phyloP scores from a whole-genome alignment of 2,797 vertebrate species.

The Mareca penelope region DNA sequence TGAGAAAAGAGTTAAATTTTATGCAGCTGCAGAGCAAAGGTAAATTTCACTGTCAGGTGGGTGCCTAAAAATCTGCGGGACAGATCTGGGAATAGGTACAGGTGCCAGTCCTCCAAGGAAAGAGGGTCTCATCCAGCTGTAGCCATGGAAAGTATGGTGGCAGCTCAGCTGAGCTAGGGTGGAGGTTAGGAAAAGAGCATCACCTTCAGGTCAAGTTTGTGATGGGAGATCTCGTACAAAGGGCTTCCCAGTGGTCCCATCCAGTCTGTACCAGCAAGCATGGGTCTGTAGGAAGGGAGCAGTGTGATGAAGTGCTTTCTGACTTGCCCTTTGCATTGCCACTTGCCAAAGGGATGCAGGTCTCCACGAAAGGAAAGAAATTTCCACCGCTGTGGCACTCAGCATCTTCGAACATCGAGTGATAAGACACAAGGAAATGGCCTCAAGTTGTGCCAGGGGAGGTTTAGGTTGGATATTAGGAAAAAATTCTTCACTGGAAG shows the following conservation, averaged over 20 bases:
- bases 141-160: accelerated
- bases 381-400: not conserved
- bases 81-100: too few species aligned
- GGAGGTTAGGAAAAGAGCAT: not conserved
- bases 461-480: too few species aligned
- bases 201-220: not conserved
- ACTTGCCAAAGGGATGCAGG: not conserved
- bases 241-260: not conserved
- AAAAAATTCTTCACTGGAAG: too few species aligned
- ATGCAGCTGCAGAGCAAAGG: not conserved
- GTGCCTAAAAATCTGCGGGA: not conserved
- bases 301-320: not conserved
- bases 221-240: not conserved
- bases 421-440: too few species aligned
- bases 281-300: not conserved
- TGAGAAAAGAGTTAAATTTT: not conserved
- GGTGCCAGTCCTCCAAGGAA: accelerated
- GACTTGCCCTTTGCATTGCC: not conserved
- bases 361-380: not conserved
- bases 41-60: not conserved
- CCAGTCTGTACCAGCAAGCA: not conserved
- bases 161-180: not conserved
- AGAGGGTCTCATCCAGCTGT: not conserved
- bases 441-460: too few species aligned
- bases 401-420: too few species aligned